Base-by-base conservation (phyloP, 2,797 vertebrate genomes). In the Alfaro cultratus region DNA sequence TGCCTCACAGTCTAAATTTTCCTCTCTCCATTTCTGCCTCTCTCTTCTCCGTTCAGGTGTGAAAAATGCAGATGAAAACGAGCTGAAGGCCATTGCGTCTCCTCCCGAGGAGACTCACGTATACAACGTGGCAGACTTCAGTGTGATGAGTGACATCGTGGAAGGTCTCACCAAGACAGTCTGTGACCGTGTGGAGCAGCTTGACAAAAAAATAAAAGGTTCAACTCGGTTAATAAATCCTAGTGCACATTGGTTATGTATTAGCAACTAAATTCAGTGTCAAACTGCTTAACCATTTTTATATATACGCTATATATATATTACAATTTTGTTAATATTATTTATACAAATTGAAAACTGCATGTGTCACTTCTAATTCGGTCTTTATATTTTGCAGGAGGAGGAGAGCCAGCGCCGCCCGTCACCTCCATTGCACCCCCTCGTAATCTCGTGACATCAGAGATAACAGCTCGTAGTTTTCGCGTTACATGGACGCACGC, bases 61-160 rank as follows among this genome's bases (percentile, higher is more conserved):
- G 80, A 99, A 99, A 91, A 99, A 99, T 1, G 98, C 98, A 0
- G 98, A 99, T 67, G 95, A 97, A 93, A 97, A 96, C 1, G 98
- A 99, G 92, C 94, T 99, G 83, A 96, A 93, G 89, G 96, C 97
- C 81, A 99, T 99, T 8, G 98, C 98, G 9, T 99, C 98, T 0
- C 96, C 98, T 7, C 98, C 98, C 0, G 95, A 97, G 85, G 96
- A 96, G 62, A 97, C 96, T 0, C 98, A 99, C 0, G 97, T 99
- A 79, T 99, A 99, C 95, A 99, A 99, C 0, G 98, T 99, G 77
- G 98, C 97, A 0, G 98, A 99, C 89, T 99, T 99, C 34, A 97
- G 95, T 57, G 95, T 97, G 91, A 99, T 99, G 98, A 96, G 96
- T 70, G 96, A 96, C 23, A 99, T 99, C 49, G 97, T 99, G 79